Evolutionary conservation across 1,140 invertebrate species (phyloP), one percentile per base, ranked within the genome.

Genomic region (Ips nitidus): DNA sequence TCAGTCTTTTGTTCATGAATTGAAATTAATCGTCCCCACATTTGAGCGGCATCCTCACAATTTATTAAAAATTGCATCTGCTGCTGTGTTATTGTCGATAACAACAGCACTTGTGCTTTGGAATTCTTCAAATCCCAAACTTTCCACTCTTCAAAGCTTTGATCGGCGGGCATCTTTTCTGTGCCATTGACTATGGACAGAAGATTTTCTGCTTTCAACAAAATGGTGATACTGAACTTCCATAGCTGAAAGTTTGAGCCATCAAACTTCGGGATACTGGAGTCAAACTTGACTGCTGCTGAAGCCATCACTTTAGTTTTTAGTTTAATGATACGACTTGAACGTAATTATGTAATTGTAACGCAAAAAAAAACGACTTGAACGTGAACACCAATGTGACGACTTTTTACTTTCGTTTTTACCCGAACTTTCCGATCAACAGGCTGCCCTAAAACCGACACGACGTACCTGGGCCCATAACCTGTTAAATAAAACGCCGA

Each of bases 1-100:
- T 66, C 63, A 2, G 63, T 66, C 43, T 43, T 80, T 38, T 81
- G 76, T 52, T 81, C 81, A 55, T 81, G 80, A 1, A 81, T 70
- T 40, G 74, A 70, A 0, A 61, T 40, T 1, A 81, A 56, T 38
- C 77, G 77, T 6, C 58, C 60, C 80, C 80, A 83, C 79, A 81
- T 82, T 55, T 75, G 75, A 4, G 76, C 75, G 40, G 78, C 70
- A 56, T 59, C 73, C 36, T 63, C 50, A 62, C 77, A 81, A 40
- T 76, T 75, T 41, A 80, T 70, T 4, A 80, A 74, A 65, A 78
- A 78, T 45, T 74, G 41, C 71, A 78, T 76, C 36, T 74, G 74
- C 52, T 76, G 45, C 52, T 76, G 64, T 57, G 60, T 71, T n/a
- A 74, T 69, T 41, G 73, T 66, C 37, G 72, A 74, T 0, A 77